Percentiles rank a stretch among this genome's conserved stretches.
Conservation (phyloP, 2,888 invertebrate species). For the Pegoplata infirma region DNA sequence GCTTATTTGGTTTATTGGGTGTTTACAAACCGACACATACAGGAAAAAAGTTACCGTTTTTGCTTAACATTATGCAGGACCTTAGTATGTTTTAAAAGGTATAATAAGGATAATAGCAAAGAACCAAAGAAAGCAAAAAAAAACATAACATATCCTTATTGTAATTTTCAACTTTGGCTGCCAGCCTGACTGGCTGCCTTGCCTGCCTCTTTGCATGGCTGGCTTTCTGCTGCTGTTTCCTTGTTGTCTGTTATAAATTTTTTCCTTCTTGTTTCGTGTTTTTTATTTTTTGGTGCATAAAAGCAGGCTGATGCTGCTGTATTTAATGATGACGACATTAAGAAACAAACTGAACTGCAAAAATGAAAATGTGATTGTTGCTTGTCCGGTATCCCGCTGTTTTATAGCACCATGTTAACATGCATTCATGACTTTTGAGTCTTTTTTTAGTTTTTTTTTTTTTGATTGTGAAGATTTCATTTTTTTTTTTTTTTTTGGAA, state of each 20-base stretch:
- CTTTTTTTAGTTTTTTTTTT: no score
- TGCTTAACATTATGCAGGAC: constrained; percentile 29
- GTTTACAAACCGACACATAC: background rate
- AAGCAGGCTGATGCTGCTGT: constrained; percentile 12
- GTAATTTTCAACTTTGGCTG: constrained; percentile 44
- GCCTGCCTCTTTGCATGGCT: constrained; percentile 35
- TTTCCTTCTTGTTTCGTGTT: background rate
- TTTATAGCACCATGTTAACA: constrained; percentile 58
- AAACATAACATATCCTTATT: constrained; percentile 14
- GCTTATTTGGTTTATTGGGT: no score
- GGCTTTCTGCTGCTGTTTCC: constrained; percentile 32
- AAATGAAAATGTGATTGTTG: constrained; percentile 58
- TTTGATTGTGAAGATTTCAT: background rate
- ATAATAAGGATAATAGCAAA: constrained; percentile 37
- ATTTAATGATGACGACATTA: constrained; percentile 60
- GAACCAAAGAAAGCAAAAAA: constrained; percentile 5
- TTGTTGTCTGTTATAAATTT: constrained; percentile 45
- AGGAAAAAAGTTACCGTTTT: constrained; percentile 6
- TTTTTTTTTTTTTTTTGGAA: no score
- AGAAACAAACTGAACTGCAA: constrained; percentile 43
- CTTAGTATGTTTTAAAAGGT: constrained; percentile 26
- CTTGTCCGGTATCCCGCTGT: constrained; percentile 61
- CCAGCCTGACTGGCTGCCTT: constrained; percentile 46
- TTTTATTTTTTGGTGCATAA: background rate
- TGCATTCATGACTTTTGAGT: constrained; percentile 50